phyloP scores from a whole-genome alignment of 2,888 invertebrate genomes.

The Tortricodes alternella region DNA sequence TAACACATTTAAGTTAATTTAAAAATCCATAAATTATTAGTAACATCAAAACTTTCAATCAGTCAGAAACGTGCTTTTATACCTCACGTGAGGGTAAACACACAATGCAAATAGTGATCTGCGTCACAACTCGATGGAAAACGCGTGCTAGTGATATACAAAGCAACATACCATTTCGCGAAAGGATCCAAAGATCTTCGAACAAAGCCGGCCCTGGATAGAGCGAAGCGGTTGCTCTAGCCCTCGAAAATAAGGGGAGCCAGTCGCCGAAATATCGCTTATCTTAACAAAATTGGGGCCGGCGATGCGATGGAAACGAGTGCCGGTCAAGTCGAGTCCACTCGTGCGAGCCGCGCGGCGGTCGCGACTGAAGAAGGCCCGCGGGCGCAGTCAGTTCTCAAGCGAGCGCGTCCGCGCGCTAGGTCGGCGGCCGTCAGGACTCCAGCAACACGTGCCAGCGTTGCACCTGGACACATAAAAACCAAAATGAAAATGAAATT shows the following conservation, averaged over 20 bases:
- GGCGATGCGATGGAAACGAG: neutral
- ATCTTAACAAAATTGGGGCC: neutral
- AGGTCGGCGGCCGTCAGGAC: slow-evolving; percentile 83
- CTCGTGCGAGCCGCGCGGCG: slow-evolving; percentile 38
- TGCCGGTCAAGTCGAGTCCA: slow-evolving; percentile 7
- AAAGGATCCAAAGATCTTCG: slow-evolving; percentile 12
- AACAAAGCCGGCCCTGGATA: neutral
- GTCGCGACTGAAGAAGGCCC: slow-evolving; percentile 30
- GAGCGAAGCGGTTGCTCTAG: neutral
- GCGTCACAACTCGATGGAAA: neutral
- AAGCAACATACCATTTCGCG: slow-evolving; percentile 18
- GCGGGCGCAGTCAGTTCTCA: slow-evolving; percentile 43
- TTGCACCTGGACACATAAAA: slow-evolving; percentile 93
- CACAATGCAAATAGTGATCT: slow-evolving; percentile 34
- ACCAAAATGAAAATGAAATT: neutral
- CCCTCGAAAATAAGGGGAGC: neutral
- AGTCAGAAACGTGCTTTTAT: slow-evolving; percentile 48
- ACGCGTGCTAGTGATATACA: slow-evolving; percentile 15
- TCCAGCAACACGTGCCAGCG: slow-evolving; percentile 96
- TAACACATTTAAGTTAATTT: slow-evolving; percentile 13
- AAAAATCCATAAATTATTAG: slow-evolving; percentile 26
- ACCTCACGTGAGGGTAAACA: slow-evolving; percentile 32
- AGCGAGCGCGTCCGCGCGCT: slow-evolving; percentile 53
- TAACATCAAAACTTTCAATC: slow-evolving; percentile 49
- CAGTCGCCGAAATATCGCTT: neutral